Base-by-base conservation (phyloP, 2,888 invertebrate species). In the Pimpla rufipes region DNA sequence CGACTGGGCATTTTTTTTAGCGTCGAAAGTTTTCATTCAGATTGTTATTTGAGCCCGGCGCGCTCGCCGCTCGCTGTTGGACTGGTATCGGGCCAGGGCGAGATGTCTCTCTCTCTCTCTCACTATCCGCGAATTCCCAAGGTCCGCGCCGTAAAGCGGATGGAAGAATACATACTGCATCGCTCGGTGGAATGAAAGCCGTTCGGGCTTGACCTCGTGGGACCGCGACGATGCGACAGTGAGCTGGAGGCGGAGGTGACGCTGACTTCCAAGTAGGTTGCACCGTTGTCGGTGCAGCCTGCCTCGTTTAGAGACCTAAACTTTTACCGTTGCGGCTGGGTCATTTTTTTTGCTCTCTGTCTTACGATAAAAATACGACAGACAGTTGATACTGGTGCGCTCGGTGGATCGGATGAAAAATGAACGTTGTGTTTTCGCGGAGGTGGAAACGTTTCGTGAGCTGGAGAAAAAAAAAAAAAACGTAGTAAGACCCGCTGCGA, bases 121-220 rank as follows among this genome's bases (percentile, higher is more conserved):
- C 55, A 70, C 29, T 59, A 2, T 29, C 42, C 77, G 68, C 45
- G 55, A 79, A 86, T 83, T 80, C 59, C 81, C 81, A 57, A 75
- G 83, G 59, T 74, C 62, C 57, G 10, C n/a, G 71, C 79, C 81
- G 83, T 77, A 75, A 77, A 86, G 74, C 70, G 47, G 50, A 79
- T 75, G 71, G 71, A 75, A 81, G 67, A 84, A 85, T 86, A 81
- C 78, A 87, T 87, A 86, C 83, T 86, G 79, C 79, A 85, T 81
- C 40, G 79, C 71, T 75, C 74, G 62, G 68, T 40, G 74, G 64
- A 79, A 82, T 82, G 74, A 79, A 82, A 82, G 82, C 62, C 74
- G 70, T 75, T 79, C 57, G 64, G 70, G 37, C 55, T 55, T 45
- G 68, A 74, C 78, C 82, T 37, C 78, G 23, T 8, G 78, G 75